These are phyloP conservation scores for Ariopsis seemanni DNA, from an alignment of 2,113 vertebrate genomes.

Conservation along the genomic window DNA sequence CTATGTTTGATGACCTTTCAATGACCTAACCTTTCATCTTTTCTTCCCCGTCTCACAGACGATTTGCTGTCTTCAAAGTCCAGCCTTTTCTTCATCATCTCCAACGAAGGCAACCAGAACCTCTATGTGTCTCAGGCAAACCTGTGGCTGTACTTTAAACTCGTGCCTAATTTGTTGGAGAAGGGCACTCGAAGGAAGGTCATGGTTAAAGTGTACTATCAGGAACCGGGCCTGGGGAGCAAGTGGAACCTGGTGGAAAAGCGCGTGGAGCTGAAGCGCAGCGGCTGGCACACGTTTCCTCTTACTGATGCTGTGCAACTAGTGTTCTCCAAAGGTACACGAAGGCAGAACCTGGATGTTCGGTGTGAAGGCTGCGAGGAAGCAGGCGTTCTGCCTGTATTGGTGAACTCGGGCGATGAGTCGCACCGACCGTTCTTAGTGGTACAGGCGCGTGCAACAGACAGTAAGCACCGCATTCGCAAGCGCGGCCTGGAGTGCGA, in stretches of 20 bases:
- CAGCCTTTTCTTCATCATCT: constrained; percentile 92
- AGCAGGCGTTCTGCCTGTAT: constrained; percentile 79
- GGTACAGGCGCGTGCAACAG: constrained; percentile 82
- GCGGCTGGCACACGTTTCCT: constrained; percentile 93
- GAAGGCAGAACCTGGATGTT: constrained; percentile 92
- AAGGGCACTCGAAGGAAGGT: constrained; percentile 84
- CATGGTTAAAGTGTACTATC: constrained; percentile 90
- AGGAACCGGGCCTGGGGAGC: constrained; percentile 83
- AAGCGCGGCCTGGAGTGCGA: constrained; percentile 97
- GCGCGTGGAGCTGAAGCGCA: constrained; percentile 89
- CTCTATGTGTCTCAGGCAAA: constrained; percentile 88
- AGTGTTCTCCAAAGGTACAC: constrained; percentile 84
- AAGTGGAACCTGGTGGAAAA: constrained; percentile 92
- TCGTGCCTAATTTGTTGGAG: constrained; percentile 80
- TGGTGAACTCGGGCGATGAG: constrained; percentile 84
- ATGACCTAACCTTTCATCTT: constrained; percentile 13
- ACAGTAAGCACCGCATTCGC: constrained; percentile 88
- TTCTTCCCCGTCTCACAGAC: constrained; percentile 75
- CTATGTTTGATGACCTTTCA: constrained; percentile 19
- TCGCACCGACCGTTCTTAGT: constrained; percentile 93
- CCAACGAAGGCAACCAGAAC: constrained; percentile 95
- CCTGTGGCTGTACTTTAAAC: constrained; percentile 95
- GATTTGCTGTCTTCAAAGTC: constrained; percentile 88
- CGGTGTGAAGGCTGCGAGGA: constrained; percentile 90
- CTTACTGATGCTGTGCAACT: constrained; percentile 87